Base-by-base conservation (phyloP, 2,888 invertebrate genomes). In the Eristalis tenax region DNA sequence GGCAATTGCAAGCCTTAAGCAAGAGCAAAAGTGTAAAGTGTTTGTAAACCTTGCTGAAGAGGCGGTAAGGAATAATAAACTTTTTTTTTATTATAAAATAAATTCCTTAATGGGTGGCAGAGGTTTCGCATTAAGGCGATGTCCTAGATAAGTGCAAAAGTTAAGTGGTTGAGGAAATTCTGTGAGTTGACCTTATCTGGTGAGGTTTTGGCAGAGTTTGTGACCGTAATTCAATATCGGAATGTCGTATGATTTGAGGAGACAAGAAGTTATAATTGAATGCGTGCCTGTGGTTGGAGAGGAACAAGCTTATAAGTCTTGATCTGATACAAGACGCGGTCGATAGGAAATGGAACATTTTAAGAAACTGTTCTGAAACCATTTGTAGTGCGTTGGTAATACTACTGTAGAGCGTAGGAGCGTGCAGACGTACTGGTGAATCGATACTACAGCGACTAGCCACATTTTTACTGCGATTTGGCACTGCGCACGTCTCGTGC, bases 61-160 rank as follows among this genome's bases (percentile, higher is more conserved):
- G 43, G 28, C 63, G 38, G n/a, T 70, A 59, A 70, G 61, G 71
- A 71, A 65, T 56, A 65, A 65, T 74, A 65, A 74, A 74, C 35
- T 38, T 43, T 74, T 38, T 43, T 74, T 74, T 74, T 74, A 74
- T 64, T 32, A n/a, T 22, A 65, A 59, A 56, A 74, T 74, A 65
- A 64, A 74, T 74, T 50, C 63, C 23, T 38, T 35, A 74, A 74
- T 74, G 56, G 64, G 22, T 18, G 50, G 22, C 64, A 35, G 74
- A 65, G 74, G 74, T 74, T 64, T 64, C 15, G 18, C 56, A 28
- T 61, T 71, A 26, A 28, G 32, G 35, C n/a, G 40, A 71, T 61
- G 70, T 26, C 38, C 28, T 61, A 71, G 70, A 71, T 61, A 69
- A 59, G 70, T 59, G 70, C 26, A 15, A 40, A 26, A 56, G 13